phyloP scores from a whole-genome alignment of 1,140 invertebrate genomes.

The Belonocnema kinseyi region DNA sequence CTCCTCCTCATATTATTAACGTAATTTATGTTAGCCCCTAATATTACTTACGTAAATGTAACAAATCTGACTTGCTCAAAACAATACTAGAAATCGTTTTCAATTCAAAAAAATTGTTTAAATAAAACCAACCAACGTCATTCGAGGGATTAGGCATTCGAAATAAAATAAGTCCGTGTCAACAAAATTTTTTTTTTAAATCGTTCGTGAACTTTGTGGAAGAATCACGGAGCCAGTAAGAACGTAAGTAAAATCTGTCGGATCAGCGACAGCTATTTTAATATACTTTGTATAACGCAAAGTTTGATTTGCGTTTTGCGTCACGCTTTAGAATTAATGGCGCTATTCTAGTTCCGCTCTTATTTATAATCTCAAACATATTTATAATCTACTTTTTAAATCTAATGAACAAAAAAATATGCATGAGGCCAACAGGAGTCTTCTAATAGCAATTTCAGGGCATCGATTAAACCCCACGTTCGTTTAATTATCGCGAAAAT shows the following conservation, averaged over 20 bases:
- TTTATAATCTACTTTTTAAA: not conserved
- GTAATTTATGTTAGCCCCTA: too few relatives aligned
- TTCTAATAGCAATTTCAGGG: slow-evolving; percentile 18
- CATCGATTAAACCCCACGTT: slow-evolving; percentile 10
- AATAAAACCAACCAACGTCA: too few relatives aligned
- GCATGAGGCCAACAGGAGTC: not conserved
- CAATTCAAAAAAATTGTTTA: too few relatives aligned
- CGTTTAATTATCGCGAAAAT: slow-evolving; percentile 12
- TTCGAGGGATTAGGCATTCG: not conserved
- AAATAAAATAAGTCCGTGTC: slow-evolving; percentile 2
- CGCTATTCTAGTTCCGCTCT: not conserved
- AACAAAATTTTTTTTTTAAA: not conserved
- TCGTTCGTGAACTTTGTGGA: not conserved
- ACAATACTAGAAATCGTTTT: too few relatives aligned
- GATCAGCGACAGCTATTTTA: slow-evolving; percentile 19
- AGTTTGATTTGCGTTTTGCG: slow-evolving; percentile 28
- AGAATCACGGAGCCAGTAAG: not conserved
- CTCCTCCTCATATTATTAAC: too few relatives aligned
- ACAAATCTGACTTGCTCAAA: too few relatives aligned
- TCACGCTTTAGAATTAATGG: slow-evolving; percentile 27
- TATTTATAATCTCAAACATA: slow-evolving; percentile 27
- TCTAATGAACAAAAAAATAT: not conserved
- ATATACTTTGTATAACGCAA: slow-evolving; percentile 17
- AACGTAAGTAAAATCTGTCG: slow-evolving; percentile 10
- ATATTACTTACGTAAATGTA: too few relatives aligned